phyloP scores from a whole-genome alignment of 1,140 invertebrate genomes.

The Antheraea pernyi region DNA sequence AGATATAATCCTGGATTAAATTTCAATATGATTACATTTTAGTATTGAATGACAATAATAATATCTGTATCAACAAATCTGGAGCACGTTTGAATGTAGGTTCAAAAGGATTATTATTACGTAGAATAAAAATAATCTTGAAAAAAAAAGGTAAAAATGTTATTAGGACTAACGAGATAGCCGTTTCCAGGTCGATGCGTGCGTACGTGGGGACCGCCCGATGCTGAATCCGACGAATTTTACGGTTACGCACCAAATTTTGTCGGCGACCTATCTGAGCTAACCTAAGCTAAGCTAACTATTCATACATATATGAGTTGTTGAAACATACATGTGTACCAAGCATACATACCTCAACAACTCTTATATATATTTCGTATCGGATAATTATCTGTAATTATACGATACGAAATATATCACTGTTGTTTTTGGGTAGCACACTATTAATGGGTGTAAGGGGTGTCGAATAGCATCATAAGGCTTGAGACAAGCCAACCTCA shows the following conservation, averaged over 20 bases:
- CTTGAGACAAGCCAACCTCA: no score
- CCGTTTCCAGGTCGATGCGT: conserved; percentile 14
- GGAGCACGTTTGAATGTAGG: conserved; percentile 7
- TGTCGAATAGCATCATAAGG: no score
- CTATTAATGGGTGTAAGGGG: no score
- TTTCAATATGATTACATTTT: conserved; percentile 1
- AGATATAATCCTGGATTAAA: background rate
- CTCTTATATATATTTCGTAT: no score
- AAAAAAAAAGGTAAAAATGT: conserved; percentile 24
- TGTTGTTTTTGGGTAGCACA: no score
- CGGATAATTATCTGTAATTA: no score
- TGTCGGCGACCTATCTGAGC: no score
- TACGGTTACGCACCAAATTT: conserved; percentile 2
- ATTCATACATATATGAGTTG: no score
- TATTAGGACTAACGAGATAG: conserved; percentile 24
- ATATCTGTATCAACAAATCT: conserved; percentile 6
- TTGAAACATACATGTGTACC: no score
- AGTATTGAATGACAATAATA: background rate
- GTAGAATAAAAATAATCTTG: conserved; percentile 19
- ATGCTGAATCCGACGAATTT: conserved; percentile 13
- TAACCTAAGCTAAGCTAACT: no score
- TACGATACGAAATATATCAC: no score
- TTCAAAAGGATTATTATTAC: conserved; percentile 15
- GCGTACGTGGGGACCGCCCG: conserved; percentile 14
- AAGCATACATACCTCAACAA: no score